Percentiles rank a stretch among this genome's conserved stretches.
phyloP scores from a whole-genome alignment of 2,888 invertebrate species.

The Dascillus cervinus region DNA sequence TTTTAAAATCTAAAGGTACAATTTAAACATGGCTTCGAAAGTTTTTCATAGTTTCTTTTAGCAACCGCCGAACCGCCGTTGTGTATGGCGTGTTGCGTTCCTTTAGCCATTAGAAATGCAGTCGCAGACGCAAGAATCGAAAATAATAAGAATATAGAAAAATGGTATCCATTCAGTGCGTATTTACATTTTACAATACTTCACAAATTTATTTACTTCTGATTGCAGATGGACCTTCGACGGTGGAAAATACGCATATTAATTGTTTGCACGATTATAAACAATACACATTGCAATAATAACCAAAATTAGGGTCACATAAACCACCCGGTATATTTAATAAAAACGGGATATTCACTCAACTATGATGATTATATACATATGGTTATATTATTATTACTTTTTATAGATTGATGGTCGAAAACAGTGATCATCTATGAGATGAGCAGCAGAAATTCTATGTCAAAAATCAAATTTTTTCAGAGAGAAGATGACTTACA shows the following conservation, averaged over 20 bases:
- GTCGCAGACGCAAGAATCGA: conserved; percentile 25
- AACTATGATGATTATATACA: too few species aligned
- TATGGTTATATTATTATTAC: too few species aligned
- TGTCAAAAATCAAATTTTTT: too few species aligned
- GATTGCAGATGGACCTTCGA: conserved; percentile 18
- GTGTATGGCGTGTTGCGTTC: conserved; percentile 46
- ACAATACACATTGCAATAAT: conserved; percentile 13
- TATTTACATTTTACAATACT: conserved; percentile 4
- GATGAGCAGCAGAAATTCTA: too few species aligned
- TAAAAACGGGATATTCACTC: too few species aligned
- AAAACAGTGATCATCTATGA: too few species aligned
- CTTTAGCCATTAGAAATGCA: conserved; percentile 29
- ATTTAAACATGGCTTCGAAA: too few species aligned
- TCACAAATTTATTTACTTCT: conserved; percentile 3
- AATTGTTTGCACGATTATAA: conserved; percentile 13
- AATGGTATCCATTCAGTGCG: conserved; percentile 28
- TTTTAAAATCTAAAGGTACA: conserved; percentile 64
- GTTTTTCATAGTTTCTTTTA: too few species aligned
- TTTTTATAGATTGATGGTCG: too few species aligned
- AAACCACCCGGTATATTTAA: too few species aligned
- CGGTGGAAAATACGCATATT: conserved; percentile 12
- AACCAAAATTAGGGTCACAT: too few species aligned
- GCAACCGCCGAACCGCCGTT: conserved; percentile 59
- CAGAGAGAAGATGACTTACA: too few species aligned
- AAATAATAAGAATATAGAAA: conserved; percentile 16